Evolutionary conservation across 2,888 invertebrate species (phyloP).

Genomic region (Lymantria dispar): DNA sequence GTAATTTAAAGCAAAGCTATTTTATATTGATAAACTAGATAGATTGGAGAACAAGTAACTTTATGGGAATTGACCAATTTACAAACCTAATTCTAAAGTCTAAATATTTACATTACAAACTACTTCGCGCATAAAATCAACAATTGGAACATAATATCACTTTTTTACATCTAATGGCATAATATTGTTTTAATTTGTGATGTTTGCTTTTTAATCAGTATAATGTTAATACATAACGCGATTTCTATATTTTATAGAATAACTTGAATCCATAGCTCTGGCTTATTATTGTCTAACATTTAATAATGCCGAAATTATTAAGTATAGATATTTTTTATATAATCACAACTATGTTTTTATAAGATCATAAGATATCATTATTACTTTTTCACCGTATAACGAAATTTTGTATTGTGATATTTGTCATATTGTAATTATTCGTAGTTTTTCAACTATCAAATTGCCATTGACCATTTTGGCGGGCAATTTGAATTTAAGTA

Average conservation of each 20-base stretch:
- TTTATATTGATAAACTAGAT: conserved; percentile 47
- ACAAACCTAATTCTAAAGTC: conserved; percentile 65
- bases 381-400: too few relatives aligned
- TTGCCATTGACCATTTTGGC: too few relatives aligned
- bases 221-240: neutral
- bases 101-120: conserved; percentile 56
- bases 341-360: too few relatives aligned
- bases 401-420: too few relatives aligned
- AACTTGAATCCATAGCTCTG: neutral
- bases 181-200: neutral
- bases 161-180: conserved; percentile 2
- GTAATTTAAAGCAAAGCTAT: conserved; percentile 61
- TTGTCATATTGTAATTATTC: too few relatives aligned
- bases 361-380: too few relatives aligned
- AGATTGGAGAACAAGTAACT: conserved; percentile 53
- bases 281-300: conserved; percentile 11
- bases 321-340: too few relatives aligned
- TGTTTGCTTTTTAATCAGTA: conserved; percentile 1
- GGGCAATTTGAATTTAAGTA: too few relatives aligned
- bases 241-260: neutral
- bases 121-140: conserved; percentile 39
- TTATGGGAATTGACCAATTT: conserved; percentile 72
- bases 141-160: conserved; percentile 6
- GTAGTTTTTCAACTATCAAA: too few relatives aligned
- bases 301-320: neutral